Conservation (phyloP, 2,113 vertebrate species). For the Tylochromis polylepis region DNA sequence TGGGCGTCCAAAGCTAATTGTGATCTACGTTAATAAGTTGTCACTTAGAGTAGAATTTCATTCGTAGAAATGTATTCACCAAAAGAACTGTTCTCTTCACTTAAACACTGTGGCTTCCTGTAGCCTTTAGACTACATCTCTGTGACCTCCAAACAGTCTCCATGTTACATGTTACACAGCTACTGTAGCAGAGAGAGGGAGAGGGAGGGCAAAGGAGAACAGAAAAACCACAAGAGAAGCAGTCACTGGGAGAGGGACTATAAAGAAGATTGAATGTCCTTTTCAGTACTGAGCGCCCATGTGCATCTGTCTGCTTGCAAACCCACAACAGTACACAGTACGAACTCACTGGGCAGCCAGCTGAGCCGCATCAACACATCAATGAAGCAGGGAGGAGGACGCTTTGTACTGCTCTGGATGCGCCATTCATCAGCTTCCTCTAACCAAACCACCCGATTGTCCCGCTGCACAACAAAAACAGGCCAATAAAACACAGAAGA, state of each 20-base stretch:
- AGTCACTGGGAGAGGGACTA: neutral
- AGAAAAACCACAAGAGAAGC: neutral
- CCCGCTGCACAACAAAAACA: constrained; percentile 30
- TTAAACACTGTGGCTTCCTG: neutral
- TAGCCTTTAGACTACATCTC: neutral
- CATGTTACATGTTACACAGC: neutral
- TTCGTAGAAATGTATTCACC: neutral
- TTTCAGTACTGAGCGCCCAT: constrained; percentile 30
- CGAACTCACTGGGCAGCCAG: constrained; percentile 38
- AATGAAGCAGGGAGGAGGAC: constrained; percentile 51
- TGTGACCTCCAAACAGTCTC: neutral
- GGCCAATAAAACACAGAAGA: constrained; percentile 54
- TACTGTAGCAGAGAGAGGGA: neutral
- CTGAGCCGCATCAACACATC: constrained; percentile 58
- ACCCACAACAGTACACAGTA: constrained; percentile 31
- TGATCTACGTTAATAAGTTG: neutral
- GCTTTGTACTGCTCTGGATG: constrained; percentile 43
- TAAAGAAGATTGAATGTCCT: constrained; percentile 31
- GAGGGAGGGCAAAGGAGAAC: neutral
- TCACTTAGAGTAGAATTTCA: neutral
- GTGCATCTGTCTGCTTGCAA: constrained; percentile 43
- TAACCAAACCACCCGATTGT: constrained; percentile 43
- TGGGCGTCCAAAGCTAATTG: neutral
- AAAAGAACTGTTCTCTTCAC: neutral
- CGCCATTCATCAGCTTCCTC: constrained; percentile 51